Base-by-base conservation (phyloP, 1,140 invertebrate genomes). In the Vanessa tameamea region DNA sequence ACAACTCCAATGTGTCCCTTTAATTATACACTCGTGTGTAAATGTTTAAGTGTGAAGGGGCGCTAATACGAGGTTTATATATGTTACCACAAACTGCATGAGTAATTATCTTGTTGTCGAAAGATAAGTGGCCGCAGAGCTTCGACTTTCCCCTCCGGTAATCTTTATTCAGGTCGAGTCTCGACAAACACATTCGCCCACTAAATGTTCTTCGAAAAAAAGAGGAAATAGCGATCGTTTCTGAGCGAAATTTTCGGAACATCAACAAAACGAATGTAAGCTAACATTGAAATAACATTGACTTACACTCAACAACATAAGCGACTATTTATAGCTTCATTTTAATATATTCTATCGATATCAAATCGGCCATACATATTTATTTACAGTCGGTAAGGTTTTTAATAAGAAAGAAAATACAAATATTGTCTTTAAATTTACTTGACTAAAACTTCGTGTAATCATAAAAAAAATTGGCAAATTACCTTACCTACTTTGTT, bases 101-200 rank as follows among this genome's bases (percentile, higher is more conserved):
- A 47, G 70, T 76, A 73, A 77, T 74, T 77, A 71, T 70, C 72
- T 69, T 70, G 72, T 77, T 71, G 68, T 74, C 64, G 72, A 74
- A 77, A 70, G 69, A 76, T 76, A 68, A 73, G 72, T 76, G 64
- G 69, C 47, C 48, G 50, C 64, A 67, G 31, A 66, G 73, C 48
- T 68, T 64, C 57, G 61, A 77, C 65, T 73, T 70, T 77, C 64
- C 76, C 76, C 72, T 47, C 61, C 68, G 64, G 63, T 77, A 70
- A 73, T 77, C 67, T 63, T 70, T 70, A 74, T 77, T 73, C 65
- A 70, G 75, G 75, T 73, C 75, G 66, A 77, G 67, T 50, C 23
- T 63, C 75, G 66, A 71, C 71, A 77, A 77, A 73, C 66, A 65
- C 69, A 69, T 65, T 64, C 75, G 64, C 53, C 75, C 66, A 70